Base-by-base conservation (phyloP, 2,113 vertebrate species). In the Myodes glareolus region DNA sequence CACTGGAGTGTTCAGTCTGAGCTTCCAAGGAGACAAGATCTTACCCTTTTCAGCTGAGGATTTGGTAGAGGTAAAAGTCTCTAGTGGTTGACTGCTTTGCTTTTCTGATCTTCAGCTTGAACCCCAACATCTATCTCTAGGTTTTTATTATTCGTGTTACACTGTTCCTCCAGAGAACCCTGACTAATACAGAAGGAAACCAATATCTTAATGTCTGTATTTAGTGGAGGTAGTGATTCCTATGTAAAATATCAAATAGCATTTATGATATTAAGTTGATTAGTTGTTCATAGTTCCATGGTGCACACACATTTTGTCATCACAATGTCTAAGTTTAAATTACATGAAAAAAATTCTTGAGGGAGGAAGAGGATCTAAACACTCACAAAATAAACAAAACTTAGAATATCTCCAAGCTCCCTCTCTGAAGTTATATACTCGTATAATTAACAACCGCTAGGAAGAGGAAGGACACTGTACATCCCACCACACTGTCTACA, bases 321-420 rank as follows among this genome's bases (percentile, higher is more conserved):
- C 10, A 61, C 10, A 58, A 63, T 90, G 45, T 87, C n/a, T 50
- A 31, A 84, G 45, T 94, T 92, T 65, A 96, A 88, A 95, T 67
- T 0, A 39, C 10, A 33, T 31, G 50, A 45, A 39, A 88, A 84
- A 47, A 39, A 14, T 16, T 86, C 39, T 86, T 86, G 63, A 67
- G 42, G 29, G 61, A 86, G 61, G 39, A 47, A 47, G 16, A 9
- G 16, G 61, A 86, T 86, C 39, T 45, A 45, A 65, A 42, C 16
- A 67, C 5, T 85, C 82, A 86, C 17, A 47, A 61, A 82, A 63
- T 31, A 84, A 42, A 25, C n/a, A 39, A 84, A 84, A 63, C 25
- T 63, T 39, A 61, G 39, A 63, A 5, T 12, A 63, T 42, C n/a
- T 39, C 63, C 10, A 47, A 23, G 63, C 67, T 47, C 3, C 16